Evolutionary conservation across 2,797 vertebrate genomes (phyloP).

Genomic region (Agapornis canus): DNA sequence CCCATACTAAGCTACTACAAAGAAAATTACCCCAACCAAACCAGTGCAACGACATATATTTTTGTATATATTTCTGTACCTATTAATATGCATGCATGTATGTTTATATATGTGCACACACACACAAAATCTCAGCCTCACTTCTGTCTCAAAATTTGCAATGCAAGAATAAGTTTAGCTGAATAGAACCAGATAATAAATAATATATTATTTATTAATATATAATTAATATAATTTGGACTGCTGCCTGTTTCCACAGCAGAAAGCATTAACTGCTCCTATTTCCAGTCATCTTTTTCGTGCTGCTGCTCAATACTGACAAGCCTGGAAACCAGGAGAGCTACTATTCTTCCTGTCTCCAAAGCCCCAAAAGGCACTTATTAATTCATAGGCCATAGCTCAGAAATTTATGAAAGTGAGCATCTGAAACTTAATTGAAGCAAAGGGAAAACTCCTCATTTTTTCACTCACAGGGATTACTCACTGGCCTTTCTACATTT

Average conservation of each 20-base stretch:
- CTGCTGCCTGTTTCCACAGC: not conserved
- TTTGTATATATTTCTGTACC: not conserved
- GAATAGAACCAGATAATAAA: not conserved
- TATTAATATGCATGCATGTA: not conserved
- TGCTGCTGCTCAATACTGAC: not conserved
- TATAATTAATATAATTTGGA: not conserved
- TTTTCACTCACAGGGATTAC: not conserved
- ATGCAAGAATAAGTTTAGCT: not conserved
- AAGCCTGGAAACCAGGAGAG: not conserved
- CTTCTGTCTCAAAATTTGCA: not conserved
- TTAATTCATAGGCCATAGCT: conserved; percentile 14
- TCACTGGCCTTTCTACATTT: not conserved
- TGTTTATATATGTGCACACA: not conserved
- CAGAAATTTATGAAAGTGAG: conserved; percentile 1
- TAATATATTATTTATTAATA: not conserved
- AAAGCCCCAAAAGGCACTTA: not conserved
- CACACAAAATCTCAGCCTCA: not conserved
- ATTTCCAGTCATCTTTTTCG: not conserved
- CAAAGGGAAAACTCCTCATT: not conserved
- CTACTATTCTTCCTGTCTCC: not conserved
- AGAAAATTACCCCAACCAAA: not conserved
- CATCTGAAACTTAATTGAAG: not conserved
- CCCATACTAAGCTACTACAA: not conserved
- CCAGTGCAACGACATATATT: not conserved
- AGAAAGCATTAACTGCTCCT: not conserved